phyloP scores from a whole-genome alignment of 2,888 invertebrate genomes.

The Nasonovia ribisnigri region DNA sequence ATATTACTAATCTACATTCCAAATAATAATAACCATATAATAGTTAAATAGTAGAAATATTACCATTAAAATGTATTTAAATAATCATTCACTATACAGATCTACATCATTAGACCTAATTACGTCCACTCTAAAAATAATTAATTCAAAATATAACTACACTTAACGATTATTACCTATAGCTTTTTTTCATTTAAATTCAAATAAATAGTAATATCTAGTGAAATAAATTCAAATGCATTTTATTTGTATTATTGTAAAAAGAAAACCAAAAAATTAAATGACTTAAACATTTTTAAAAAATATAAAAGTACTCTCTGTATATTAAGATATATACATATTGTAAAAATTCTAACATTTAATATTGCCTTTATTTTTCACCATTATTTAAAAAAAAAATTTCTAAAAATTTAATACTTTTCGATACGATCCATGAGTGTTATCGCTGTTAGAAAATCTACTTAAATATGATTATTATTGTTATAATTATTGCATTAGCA shows the following conservation, averaged over 20 bases:
- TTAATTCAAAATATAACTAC: not conserved
- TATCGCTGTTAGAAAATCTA: not conserved
- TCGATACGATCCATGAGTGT: not conserved
- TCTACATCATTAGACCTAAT: too few species aligned
- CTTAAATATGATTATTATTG: not conserved
- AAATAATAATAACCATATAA: not conserved
- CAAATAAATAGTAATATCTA: not conserved
- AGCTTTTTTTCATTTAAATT: not conserved
- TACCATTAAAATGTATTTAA: not conserved
- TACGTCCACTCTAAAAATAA: not conserved
- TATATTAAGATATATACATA: not conserved
- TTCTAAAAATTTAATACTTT: not conserved
- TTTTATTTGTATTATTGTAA: not conserved
- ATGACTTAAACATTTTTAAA: too few species aligned
- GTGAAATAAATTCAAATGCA: not conserved
- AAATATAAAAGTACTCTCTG: too few species aligned
- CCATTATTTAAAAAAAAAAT: too few species aligned
- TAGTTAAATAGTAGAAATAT: too few species aligned
- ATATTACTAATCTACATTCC: not conserved
- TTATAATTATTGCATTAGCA: not conserved
- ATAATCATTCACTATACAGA: not conserved
- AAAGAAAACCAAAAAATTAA: not conserved
- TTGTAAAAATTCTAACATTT: not conserved
- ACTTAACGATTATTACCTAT: not conserved
- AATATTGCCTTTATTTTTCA: not conserved